Evolutionary conservation across 2,113 vertebrate species (phyloP).

Genomic region (Rhodinocichla rosea): DNA sequence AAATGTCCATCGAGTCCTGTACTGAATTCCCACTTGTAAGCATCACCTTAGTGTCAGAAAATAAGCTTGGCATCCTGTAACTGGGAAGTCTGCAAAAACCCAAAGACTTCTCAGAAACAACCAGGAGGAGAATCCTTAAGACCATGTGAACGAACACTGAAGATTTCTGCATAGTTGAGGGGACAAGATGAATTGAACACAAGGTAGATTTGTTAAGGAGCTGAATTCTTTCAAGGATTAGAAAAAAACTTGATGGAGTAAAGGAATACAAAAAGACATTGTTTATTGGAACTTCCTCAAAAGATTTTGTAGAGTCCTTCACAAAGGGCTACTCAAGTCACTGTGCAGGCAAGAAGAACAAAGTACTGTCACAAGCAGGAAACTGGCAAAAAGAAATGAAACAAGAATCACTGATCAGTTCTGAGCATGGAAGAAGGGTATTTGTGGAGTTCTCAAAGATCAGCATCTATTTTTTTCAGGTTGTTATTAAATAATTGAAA

Average conservation of each 20-base stretch:
- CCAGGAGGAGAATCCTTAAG: not conserved
- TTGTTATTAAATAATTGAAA: not conserved
- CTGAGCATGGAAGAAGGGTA: not conserved
- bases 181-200: slow-evolving; percentile 32
- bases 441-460: not conserved
- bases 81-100: not conserved
- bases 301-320: slow-evolving; percentile 13
- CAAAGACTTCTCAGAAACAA: not conserved
- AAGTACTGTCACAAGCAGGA: not conserved
- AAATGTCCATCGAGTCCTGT: not conserved
- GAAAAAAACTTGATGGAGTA: not conserved
- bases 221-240: slow-evolving; percentile 49
- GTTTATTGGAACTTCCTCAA: not conserved
- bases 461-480: not conserved
- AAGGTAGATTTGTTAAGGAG: slow-evolving; percentile 22
- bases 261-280: slow-evolving; percentile 37
- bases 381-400: not conserved
- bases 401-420: not conserved
- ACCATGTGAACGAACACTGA: not conserved
- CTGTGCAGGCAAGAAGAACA: slow-evolving; percentile 18
- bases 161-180: not conserved
- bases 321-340: slow-evolving; percentile 43
- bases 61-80: not conserved
- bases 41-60: not conserved
- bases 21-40: not conserved